A percentile compares a stretch with the other conserved stretches of the same genome.
Evolutionary conservation across 1,140 invertebrate genomes (phyloP).

Genomic region (Drosophila eugracilis): DNA sequence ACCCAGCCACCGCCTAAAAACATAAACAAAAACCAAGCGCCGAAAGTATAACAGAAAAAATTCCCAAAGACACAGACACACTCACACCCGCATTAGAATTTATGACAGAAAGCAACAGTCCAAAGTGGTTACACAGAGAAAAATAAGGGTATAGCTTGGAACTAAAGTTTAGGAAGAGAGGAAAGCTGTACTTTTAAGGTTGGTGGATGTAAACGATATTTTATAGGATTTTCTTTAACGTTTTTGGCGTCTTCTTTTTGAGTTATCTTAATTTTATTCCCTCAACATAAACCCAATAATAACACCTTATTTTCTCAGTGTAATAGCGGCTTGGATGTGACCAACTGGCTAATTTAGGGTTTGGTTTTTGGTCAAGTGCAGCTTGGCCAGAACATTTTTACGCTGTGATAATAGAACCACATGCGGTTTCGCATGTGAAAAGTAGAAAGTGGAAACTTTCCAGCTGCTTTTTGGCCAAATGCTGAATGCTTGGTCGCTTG

Average conservation of each 20-base stretch:
- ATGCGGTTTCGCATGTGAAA: constrained; percentile 49
- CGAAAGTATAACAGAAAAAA: constrained; percentile 75
- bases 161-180: no score
- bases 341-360: constrained; percentile 48
- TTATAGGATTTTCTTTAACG: no score
- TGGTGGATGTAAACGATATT: no score
- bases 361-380: constrained; percentile 72
- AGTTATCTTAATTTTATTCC: no score
- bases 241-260: no score
- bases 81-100: constrained; percentile 65
- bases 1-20: constrained; percentile 28
- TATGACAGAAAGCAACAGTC: constrained; percentile 76
- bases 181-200: no score
- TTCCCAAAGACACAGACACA: constrained; percentile 41
- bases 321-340: not conserved
- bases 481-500: constrained; percentile 6
- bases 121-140: constrained; percentile 8
- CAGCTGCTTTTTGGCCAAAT: constrained; percentile 35
- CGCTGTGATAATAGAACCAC: constrained; percentile 38
- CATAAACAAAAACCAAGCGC: constrained; percentile 69
- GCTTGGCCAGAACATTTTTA: constrained; percentile 42
- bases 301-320: not conserved
- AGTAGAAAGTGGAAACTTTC: constrained; percentile 33
- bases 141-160: not conserved
- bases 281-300: not conserved